phyloP scores from a whole-genome alignment of 2,888 invertebrate species.

The Falcaria lacertinaria region DNA sequence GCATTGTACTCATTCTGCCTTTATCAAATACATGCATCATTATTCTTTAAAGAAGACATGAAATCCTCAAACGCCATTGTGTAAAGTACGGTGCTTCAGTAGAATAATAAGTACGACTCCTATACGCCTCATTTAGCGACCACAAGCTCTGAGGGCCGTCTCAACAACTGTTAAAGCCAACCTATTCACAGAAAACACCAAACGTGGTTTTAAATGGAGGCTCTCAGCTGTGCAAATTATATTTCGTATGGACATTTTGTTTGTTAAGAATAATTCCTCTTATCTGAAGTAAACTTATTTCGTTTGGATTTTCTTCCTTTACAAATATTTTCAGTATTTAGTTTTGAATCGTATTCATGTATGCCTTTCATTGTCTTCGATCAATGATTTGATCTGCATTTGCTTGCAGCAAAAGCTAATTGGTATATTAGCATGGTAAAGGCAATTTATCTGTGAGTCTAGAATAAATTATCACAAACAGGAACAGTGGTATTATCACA shows the following conservation, averaged over 20 bases:
- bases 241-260: too few relatives aligned
- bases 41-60: neutral
- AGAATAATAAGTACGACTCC: neutral
- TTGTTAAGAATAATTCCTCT: too few relatives aligned
- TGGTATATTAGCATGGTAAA: neutral
- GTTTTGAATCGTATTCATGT: too few relatives aligned
- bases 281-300: too few relatives aligned
- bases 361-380: too few relatives aligned
- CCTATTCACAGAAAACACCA: neutral
- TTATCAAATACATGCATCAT: neutral
- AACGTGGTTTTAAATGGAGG: neutral
- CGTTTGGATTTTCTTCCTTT: too few relatives aligned
- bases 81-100: neutral
- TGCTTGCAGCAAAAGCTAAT: neutral
- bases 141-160: conserved; percentile 1
- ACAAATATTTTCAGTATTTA: too few relatives aligned
- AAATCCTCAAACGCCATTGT: conserved; percentile 2
- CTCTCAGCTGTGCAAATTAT: too few relatives aligned
- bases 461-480: too few relatives aligned
- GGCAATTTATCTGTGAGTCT: neutral
- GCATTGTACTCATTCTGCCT: neutral
- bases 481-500: too few relatives aligned
- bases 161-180: conserved; percentile 3
- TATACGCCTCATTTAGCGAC: conserved; percentile 4
- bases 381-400: too few relatives aligned